Base-by-base conservation (phyloP, 1,140 invertebrate genomes). In the Zaprionus taronus region DNA sequence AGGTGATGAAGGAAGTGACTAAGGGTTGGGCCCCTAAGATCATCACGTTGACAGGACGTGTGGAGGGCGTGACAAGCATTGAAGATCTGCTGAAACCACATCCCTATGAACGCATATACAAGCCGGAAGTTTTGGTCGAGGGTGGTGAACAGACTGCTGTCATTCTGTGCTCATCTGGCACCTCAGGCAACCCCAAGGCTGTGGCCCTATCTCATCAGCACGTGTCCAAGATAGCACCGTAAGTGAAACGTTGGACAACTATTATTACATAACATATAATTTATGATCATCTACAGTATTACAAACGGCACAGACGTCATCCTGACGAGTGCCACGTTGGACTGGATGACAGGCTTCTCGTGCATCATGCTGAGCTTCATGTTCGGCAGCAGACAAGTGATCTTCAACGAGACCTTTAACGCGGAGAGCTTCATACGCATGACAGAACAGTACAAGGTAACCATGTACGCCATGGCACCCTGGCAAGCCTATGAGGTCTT, bases 181-280 rank as follows among this genome's bases (percentile, higher is more conserved):
- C 96, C 5, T 96, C 96, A 34, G 96, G 96, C 38, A 89, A 95
- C n/a, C 96, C 97, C 2, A 97, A 97, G 93, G 96, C 96, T 20
- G 96, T 96, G 0, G 94, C 95, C 81, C 85, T 97, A 2, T 96
- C 96, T 1, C 79, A 91, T 55, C 58, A 70, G 26, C 71, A 79
- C 4, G 22, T 80, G 4, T 22, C 61, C 28, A 53, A 77, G 14
- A 60, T 57, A n/a, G 62, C 63, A 5, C n/a, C 67, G 80, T 83
- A 44, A 82, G 73, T 76, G 0, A 4, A 20, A 0, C 0, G 5
- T 2, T 1, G 12, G 3, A 14, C 2, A 9, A 12, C n/a, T 14
- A 1, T 0, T 14, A 1, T 20, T 6, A 5, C 3, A 11, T 14
- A 28, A 53, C 34, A 24, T 12, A 64, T 15, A 66, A 47, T 56